A percentile compares a stretch with the other conserved stretches of the same genome.
These are phyloP conservation scores for Portunus trituberculatus DNA, from an alignment of 1,140 invertebrate species.

Conservation along the genomic window DNA sequence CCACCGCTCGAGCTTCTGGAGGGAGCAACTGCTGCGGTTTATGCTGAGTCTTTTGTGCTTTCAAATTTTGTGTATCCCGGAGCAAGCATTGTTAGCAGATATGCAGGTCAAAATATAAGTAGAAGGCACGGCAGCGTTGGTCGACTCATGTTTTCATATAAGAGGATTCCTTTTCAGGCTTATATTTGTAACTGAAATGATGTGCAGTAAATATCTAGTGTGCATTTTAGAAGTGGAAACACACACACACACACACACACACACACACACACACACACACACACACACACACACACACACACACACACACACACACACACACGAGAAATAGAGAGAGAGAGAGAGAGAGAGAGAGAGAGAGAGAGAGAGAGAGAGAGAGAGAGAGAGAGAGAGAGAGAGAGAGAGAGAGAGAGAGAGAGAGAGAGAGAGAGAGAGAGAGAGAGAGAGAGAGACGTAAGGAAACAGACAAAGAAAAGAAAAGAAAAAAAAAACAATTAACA, in stretches of 20 bases:
- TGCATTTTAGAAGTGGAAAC: background rate
- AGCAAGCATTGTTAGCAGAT: background rate
- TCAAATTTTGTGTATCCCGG: background rate
- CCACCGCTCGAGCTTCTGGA: background rate
- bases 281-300: background rate
- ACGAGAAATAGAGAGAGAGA: background rate
- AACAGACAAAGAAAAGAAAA: background rate
- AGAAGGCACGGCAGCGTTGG: background rate
- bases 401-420: slow-evolving; percentile 48
- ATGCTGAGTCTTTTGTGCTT: background rate
- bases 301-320: background rate
- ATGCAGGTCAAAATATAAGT: background rate
- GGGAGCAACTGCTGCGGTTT: background rate
- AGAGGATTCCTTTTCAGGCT: background rate
- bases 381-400: background rate
- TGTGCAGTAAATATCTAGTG: background rate
- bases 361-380: slow-evolving; percentile 10
- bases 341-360: background rate
- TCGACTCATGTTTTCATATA: background rate
- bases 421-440: slow-evolving; percentile 49
- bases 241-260: background rate
- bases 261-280: slow-evolving; percentile 16
- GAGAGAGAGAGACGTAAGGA: background rate
- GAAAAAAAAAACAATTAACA: background rate
- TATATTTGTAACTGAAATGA: background rate